These are phyloP conservation scores for Venustaconcha ellipsiformis DNA, from an alignment of 1,140 invertebrate genomes.

Conservation along the genomic window DNA sequence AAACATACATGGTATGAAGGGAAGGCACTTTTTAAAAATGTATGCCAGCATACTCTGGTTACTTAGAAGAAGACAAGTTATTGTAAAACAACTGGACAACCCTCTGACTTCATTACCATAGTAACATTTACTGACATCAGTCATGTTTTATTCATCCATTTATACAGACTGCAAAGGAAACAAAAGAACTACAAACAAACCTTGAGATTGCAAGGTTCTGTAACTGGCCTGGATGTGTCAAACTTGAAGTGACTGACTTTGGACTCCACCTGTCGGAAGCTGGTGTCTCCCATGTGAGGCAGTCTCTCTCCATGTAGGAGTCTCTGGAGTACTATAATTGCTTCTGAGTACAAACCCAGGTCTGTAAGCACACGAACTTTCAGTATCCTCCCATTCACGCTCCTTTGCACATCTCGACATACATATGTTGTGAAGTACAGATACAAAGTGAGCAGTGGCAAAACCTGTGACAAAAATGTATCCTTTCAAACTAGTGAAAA, in stretches of 20 bases:
- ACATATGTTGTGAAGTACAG: slow-evolving; percentile 65
- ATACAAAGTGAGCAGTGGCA: slow-evolving; percentile 65
- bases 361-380: slow-evolving; percentile 64
- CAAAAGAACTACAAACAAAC: slow-evolving; percentile 20
- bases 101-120: too few relatives aligned
- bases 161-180: too few relatives aligned
- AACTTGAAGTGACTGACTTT: slow-evolving; percentile 49
- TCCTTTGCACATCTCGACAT: slow-evolving; percentile 64
- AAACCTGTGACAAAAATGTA: slow-evolving; percentile 49
- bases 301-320: slow-evolving; percentile 66
- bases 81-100: too few relatives aligned
- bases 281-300: slow-evolving; percentile 64
- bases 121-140: too few relatives aligned
- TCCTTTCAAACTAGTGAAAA: neutral
- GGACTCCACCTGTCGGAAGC: slow-evolving; percentile 61
- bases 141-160: too few relatives aligned
- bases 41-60: too few relatives aligned
- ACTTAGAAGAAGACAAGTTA: too few relatives aligned
- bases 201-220: slow-evolving; percentile 58
- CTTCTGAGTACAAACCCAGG: slow-evolving; percentile 61
- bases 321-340: slow-evolving; percentile 57
- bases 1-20: too few relatives aligned
- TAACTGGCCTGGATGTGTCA: slow-evolving; percentile 56
- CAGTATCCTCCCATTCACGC: slow-evolving; percentile 65
- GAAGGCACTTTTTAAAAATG: too few relatives aligned